phyloP scores from a whole-genome alignment of 2,888 invertebrate genomes.

The Epistrophe grossulariae region DNA sequence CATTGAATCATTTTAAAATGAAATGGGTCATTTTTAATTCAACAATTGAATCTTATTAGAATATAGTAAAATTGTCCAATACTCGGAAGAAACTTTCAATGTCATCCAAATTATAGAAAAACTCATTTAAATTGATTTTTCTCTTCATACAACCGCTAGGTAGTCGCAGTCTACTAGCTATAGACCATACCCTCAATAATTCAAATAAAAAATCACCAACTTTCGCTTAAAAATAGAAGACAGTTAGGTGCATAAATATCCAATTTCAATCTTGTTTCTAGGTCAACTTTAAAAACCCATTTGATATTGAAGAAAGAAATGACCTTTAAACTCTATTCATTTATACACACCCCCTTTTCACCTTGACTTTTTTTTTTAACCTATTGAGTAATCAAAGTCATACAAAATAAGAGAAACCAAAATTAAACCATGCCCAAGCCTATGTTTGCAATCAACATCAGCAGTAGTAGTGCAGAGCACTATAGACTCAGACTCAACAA shows the following conservation, averaged over 20 bases:
- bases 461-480: background rate
- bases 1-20: too few relatives aligned
- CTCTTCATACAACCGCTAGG: too few relatives aligned
- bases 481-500: background rate
- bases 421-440: conserved; percentile 8
- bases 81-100: too few relatives aligned
- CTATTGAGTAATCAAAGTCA: conserved; percentile 12
- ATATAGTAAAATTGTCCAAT: too few relatives aligned
- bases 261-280: background rate
- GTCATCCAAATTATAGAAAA: too few relatives aligned
- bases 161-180: too few relatives aligned
- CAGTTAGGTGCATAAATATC: background rate
- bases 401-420: conserved; percentile 25
- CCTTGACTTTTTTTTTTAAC: conserved; percentile 22
- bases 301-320: background rate
- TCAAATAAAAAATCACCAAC: background rate
- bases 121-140: too few relatives aligned
- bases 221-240: background rate
- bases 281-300: background rate
- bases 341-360: conserved; percentile 11
- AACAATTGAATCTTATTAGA: too few relatives aligned
- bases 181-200: background rate
- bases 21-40: too few relatives aligned
- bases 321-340: conserved; percentile 5
- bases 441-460: conserved; percentile 3